Base-by-base conservation (phyloP, 2,113 vertebrate genomes). In the Theristicus caerulescens region DNA sequence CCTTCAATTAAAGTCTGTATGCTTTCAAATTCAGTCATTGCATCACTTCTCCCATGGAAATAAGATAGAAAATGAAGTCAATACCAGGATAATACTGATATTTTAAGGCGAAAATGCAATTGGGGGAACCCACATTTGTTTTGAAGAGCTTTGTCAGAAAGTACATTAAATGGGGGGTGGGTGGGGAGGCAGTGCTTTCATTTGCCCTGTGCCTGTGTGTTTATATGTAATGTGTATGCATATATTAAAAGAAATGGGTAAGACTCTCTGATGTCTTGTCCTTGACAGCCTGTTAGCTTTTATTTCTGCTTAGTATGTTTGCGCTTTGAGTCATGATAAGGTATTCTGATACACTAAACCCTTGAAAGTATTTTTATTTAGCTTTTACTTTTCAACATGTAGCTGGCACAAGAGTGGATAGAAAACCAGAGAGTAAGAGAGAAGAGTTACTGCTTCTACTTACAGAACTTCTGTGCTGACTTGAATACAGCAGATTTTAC, bases 381-480 rank as follows among this genome's bases (percentile, higher is more conserved):
- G 32, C 85, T 87, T 89, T 80, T 91, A 62, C 86, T 90, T 96
- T 92, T 70, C 49, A 66, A 90, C 62, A 36, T n/a, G 4, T 89
- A 98, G 98, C 87, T 98, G 84, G 98, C 96, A 15, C 98, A 98
- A 72, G 98, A 98, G 22, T 98, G 98, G 98, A 9, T 87, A 36
- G 98, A 93, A 67, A 98, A 96, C 73, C 97, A 96, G 80, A 93
- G 29, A 59, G 40, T 38, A 27, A 98, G 82, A 83, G 97, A 96
- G 91, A 94, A 74, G 74, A 94, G 94, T 72, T 98, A 96, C 81
- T 82, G n/a, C 51, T 96, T 98, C 44, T 71, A 70, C 52, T 87
- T 98, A 61, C 94, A 98, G 73, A 98, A 80, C 73, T 98, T 97
- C 94, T 96, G 89, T 88, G 79, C 92, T 20, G 97, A 98, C 31